These are phyloP conservation scores for Pangasius macronema DNA, from an alignment of 2,797 vertebrate species.

Conservation along the genomic window DNA sequence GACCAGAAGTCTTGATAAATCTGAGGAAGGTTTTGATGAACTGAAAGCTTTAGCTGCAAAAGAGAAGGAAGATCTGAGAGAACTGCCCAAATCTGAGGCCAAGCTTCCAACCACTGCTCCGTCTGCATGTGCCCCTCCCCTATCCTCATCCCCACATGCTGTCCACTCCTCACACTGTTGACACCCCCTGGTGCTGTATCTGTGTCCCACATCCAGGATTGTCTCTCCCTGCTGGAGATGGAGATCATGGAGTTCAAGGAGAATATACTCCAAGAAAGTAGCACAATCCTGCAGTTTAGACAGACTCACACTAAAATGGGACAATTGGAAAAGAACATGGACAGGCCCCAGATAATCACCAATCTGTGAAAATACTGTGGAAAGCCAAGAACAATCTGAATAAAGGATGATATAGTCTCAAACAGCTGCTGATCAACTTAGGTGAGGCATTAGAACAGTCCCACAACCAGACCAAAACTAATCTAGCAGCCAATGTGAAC, in stretches of 20 bases:
- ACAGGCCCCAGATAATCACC: not conserved
- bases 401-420: not conserved
- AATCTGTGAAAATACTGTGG: not conserved
- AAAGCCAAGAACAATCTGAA: not conserved
- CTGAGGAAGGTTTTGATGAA: not conserved
- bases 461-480: not conserved
- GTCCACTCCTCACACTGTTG: not conserved
- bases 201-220: constrained; percentile 5
- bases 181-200: not conserved
- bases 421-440: not conserved
- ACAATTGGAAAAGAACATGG: not conserved
- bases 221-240: not conserved
- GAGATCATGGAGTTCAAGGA: not conserved
- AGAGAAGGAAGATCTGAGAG: not conserved
- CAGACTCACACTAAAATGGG: not conserved
- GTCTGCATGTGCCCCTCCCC: not conserved
- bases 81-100: not conserved
- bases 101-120: not conserved
- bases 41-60: not conserved
- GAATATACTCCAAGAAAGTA: constrained; percentile 5
- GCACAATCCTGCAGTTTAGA: not conserved
- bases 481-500: not conserved
- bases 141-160: not conserved
- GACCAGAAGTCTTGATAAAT: not conserved
- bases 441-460: not conserved